Evolutionary conservation across 2,113 vertebrate species (phyloP).

Genomic region (Candoia aspera): DNA sequence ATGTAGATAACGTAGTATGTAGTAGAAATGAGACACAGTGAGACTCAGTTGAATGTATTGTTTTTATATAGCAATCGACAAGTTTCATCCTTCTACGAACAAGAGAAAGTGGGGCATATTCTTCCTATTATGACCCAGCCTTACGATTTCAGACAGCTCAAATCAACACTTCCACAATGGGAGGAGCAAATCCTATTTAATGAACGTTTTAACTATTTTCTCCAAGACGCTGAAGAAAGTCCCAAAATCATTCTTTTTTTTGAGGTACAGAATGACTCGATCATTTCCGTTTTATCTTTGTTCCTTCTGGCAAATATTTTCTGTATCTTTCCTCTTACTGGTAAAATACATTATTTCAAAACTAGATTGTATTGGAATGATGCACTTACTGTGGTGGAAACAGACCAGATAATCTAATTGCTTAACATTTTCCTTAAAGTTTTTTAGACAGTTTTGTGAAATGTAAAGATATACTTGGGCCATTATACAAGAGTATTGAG

Average conservation of each 20-base stretch:
- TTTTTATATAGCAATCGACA: conserved; percentile 77
- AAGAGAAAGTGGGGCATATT: conserved; percentile 82
- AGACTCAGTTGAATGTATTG: conserved; percentile 27
- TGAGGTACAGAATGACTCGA: conserved; percentile 80
- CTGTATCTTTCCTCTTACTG: conserved; percentile 14
- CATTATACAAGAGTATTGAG: too few species aligned
- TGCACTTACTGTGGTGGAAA: background rate
- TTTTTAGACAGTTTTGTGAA: background rate
- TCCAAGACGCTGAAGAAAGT: conserved; percentile 76
- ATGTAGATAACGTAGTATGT: background rate
- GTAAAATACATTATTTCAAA: conserved; percentile 4
- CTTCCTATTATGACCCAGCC: conserved; percentile 92
- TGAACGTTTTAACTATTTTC: conserved; percentile 87
- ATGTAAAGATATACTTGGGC: background rate
- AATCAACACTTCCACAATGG: conserved; percentile 90
- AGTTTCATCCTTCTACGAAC: conserved; percentile 86
- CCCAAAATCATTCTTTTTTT: conserved; percentile 90
- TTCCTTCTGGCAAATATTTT: background rate
- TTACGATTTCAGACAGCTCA: conserved; percentile 89
- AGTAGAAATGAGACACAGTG: background rate
- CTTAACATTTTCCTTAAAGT: background rate
- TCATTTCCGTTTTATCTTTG: conserved; percentile 8
- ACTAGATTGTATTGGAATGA: background rate
- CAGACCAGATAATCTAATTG: background rate
- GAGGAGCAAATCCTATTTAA: conserved; percentile 96